Evolutionary conservation across 2,113 vertebrate genomes (phyloP), one percentile per base, ranked within the genome.

Genomic region (Diadophis punctatus): DNA sequence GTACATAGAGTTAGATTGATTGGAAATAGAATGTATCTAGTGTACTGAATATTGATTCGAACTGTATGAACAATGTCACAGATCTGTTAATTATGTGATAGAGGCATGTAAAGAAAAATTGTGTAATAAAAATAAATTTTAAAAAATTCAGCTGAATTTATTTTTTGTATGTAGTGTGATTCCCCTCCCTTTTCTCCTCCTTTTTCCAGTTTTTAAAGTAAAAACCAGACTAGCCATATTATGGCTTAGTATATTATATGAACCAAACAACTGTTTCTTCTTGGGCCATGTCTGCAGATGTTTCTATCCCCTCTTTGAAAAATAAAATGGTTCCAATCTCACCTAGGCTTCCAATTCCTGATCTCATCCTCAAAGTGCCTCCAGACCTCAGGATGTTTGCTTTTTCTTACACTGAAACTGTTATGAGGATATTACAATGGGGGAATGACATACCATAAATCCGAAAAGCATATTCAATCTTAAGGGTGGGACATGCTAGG

Each of bases 401-500:
- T 48, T 20, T 84, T 60, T 49, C 34, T 86, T 34, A 56, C 30
- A 23, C 22, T 11, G 18, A 14, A 7, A 23, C 11, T 34, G 3
- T 23, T 58, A 46, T 30, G 34, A 39, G 16, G 22, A 48, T 20
- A 25, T 52, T 8, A 34, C 7, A 23, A 68, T 11, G 56, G 27
- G n/a, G 30, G 46, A 60, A 55, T 43, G 34, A 94, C 95, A 46
- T 87, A 97, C 96, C 91, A 0, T 95, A 97, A 39, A 97, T 96
- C 23, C 92, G 93, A 58, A 95, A 95, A 16, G 92, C 88, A 0
- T 96, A 96, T 39, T 94, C 94, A 2, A 95, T 96, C 95, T 97
- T 97, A 91, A 97, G 93, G 92, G 95, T 43, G 56, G 96, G 96
- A 52, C 95, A 93, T 27, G 97, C 97, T 91, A 95, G 94, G 91